Percentiles rank a stretch among this genome's conserved stretches.
phyloP scores from a whole-genome alignment of 2,797 vertebrate genomes.

The Podargus strigoides region DNA sequence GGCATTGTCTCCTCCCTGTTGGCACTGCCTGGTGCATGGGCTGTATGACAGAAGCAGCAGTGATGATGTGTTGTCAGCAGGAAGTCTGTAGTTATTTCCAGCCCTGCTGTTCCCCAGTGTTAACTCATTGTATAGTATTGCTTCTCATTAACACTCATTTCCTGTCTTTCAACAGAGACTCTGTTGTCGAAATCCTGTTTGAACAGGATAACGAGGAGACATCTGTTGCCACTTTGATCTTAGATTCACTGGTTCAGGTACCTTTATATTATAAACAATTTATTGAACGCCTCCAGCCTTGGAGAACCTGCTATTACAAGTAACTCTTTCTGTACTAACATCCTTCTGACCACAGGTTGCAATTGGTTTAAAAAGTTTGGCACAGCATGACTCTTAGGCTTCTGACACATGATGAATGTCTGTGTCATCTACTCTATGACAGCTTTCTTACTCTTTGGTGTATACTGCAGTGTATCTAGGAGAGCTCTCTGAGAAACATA shows the following conservation, averaged over 20 bases:
- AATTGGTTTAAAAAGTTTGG: background rate
- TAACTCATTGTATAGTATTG: background rate
- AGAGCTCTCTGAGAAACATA: background rate
- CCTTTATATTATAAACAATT: background rate
- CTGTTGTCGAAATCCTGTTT: slow-evolving; percentile 93
- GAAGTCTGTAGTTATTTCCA: background rate
- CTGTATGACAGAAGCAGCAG: background rate
- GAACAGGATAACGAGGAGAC: slow-evolving; percentile 99
- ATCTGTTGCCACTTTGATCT: slow-evolving; percentile 92
- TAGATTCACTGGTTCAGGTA: slow-evolving; percentile 95
- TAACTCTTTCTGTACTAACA: background rate
- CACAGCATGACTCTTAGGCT: background rate
- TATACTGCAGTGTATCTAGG: background rate
- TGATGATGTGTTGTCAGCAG: background rate
- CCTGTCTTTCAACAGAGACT: slow-evolving; percentile 80
- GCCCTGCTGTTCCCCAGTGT: background rate
- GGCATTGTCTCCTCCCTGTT: background rate
- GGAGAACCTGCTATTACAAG: background rate
- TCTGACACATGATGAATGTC: background rate
- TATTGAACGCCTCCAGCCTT: background rate
- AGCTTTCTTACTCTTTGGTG: background rate
- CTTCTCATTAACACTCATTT: background rate
- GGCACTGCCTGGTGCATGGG: background rate
- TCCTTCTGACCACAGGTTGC: background rate
- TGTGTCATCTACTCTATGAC: background rate